A percentile compares a stretch with the other conserved stretches of the same genome.
Evolutionary conservation across 2,113 vertebrate genomes (phyloP).

Genomic region (Symphodus melops): DNA sequence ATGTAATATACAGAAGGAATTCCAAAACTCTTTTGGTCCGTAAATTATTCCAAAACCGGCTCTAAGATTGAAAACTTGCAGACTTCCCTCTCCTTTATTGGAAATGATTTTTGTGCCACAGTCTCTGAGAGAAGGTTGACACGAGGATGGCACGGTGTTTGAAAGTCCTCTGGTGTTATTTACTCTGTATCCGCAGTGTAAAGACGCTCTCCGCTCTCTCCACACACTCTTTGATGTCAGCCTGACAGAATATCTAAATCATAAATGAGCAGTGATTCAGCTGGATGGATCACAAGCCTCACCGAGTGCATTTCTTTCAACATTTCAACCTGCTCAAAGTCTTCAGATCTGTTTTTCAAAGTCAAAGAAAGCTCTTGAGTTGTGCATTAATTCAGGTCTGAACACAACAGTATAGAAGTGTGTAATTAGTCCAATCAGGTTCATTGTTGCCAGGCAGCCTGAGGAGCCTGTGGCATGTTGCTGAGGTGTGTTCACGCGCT

Average conservation of each 20-base stretch:
- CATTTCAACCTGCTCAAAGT: background rate
- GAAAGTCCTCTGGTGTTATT: background rate
- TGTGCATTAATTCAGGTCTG: slow-evolving; percentile 39
- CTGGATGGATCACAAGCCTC: background rate
- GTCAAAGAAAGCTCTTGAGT: background rate
- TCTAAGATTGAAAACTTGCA: too few relatives aligned
- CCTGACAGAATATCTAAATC: background rate
- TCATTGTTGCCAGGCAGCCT: slow-evolving; percentile 39
- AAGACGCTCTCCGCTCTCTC: background rate
- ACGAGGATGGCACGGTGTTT: background rate
- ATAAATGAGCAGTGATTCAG: background rate
- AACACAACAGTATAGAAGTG: slow-evolving; percentile 30
- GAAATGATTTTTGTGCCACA: background rate
- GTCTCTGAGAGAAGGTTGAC: background rate
- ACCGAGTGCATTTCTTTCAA: background rate
- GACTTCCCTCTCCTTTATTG: too few relatives aligned
- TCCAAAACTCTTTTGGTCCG: too few relatives aligned
- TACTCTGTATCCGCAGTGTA: background rate
- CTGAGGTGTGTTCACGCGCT: background rate
- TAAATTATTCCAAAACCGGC: too few relatives aligned
- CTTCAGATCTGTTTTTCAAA: slow-evolving; percentile 2
- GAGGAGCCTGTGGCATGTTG: slow-evolving; percentile 28
- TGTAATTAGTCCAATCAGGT: slow-evolving; percentile 56
- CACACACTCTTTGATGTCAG: background rate
- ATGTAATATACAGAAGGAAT: too few relatives aligned